Conservation (phyloP, 2,113 vertebrate species). For the Microcebus tavaratra region DNA sequence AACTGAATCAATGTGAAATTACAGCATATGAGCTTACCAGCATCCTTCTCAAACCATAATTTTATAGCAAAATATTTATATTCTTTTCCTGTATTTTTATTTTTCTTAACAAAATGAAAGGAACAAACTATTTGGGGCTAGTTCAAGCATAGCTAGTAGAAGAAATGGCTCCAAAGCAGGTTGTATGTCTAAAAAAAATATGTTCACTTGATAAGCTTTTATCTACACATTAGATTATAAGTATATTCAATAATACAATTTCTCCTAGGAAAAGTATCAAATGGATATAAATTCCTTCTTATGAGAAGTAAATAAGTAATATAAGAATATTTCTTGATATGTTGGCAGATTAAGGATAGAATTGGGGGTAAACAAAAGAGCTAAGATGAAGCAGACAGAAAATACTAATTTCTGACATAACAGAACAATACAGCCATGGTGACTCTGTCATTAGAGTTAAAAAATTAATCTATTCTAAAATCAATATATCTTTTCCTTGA, state of each 20-base stretch:
- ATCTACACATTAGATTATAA: not conserved
- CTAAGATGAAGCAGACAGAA: not conserved
- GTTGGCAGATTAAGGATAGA: not conserved
- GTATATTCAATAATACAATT: not conserved
- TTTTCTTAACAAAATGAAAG: not conserved
- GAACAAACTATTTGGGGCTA: not conserved
- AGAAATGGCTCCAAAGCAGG: not conserved
- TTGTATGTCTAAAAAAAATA: not conserved
- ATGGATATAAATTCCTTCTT: not conserved
- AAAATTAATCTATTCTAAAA: not conserved
- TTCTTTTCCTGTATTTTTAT: not conserved
- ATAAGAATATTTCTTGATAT: not conserved
- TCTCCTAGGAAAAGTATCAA: not conserved
- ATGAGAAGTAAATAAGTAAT: not conserved
- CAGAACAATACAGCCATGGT: not conserved
- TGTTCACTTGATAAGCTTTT: not conserved
- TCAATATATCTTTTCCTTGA: not conserved
- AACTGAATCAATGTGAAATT: not conserved
- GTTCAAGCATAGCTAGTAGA: not conserved
- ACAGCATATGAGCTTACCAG: not conserved
- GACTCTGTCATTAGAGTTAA: not conserved
- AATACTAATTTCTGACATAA: not conserved
- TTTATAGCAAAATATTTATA: not conserved
- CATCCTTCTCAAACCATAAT: not conserved
- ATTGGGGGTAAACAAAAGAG: not conserved